Base-by-base conservation (phyloP, 2,113 vertebrate species). In the Cairina moschata region DNA sequence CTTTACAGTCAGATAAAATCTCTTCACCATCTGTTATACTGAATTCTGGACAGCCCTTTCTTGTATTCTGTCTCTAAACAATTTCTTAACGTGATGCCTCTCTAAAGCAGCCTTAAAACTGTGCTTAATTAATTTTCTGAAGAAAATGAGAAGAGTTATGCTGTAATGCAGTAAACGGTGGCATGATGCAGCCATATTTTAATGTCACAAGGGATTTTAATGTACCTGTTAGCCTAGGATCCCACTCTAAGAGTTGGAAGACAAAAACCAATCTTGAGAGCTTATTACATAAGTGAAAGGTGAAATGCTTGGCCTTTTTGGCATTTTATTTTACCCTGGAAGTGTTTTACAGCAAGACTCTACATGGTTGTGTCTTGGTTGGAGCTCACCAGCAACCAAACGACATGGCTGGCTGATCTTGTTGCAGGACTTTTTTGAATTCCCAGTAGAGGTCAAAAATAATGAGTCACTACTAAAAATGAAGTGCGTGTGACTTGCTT, bases 401-500 rank as follows among this genome's bases (percentile, higher is more conserved):
- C 48, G 26, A 13, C 14, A 14, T 0, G 1, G 23, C 18, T 14
- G 1, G 29, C 50, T 77, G 16, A n/a, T 86, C 34, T 59, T 26
- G 3, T 31, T 68, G 38, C 25, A 76, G 52, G 54, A n/a, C 12
- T 13, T 18, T 8, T 40, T 63, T 72, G 25, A 52, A 9, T 29
- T 65, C 22, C 12, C 78, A 48, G 3, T 9, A 74, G 36, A 79
- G 20, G 68, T 34, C 52, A 34, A 91, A 91, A 88, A 15, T 60
- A 73, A 59, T 21, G 14, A 65, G 11, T 72, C 13, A 13, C 15
- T 79, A 11, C 29, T 55, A 9, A 84, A 71, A 68, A 72, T n/a
- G 5, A 13, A 34, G 1, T 0, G 18, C 0, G 13, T 62, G 5
- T 6, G 9, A 5, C 32, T 44, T n/a, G 40, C 9, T 67, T 80